A percentile compares a stretch with the other conserved stretches of the same genome.
Evolutionary conservation across 1,140 invertebrate species (phyloP).

Genomic region (Pseudomyrmex concolor): DNA sequence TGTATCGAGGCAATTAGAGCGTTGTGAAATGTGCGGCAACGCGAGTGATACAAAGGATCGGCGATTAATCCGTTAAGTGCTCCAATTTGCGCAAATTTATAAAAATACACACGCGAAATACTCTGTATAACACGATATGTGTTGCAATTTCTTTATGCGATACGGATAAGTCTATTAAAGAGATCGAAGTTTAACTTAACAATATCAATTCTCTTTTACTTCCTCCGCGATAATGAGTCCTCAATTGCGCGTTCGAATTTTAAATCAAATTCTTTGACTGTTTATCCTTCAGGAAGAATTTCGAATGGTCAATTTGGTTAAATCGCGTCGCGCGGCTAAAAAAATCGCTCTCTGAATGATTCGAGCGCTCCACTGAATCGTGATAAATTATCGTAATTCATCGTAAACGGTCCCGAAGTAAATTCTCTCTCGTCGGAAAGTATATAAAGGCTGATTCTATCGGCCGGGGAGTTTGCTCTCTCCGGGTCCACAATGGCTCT

Average conservation of each 20-base stretch:
- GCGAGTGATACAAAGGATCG: constrained; percentile 9
- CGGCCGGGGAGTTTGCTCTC: background rate
- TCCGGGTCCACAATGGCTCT: constrained; percentile 1
- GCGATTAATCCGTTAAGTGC: constrained; percentile 48
- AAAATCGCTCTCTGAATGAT: constrained; percentile 3
- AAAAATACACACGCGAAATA: background rate
- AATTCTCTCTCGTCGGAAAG: constrained; percentile 2
- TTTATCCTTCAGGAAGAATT: background rate
- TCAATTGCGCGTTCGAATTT: background rate
- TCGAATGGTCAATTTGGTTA: background rate
- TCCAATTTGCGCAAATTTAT: constrained; percentile 26
- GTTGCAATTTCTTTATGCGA: too few relatives aligned
- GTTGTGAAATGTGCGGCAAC: constrained; percentile 42
- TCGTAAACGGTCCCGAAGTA: constrained; percentile 8
- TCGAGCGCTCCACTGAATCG: background rate
- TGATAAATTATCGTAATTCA: constrained; percentile 35
- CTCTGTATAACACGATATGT: too few relatives aligned
- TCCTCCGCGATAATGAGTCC: background rate
- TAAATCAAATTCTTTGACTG: background rate
- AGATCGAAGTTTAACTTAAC: too few relatives aligned
- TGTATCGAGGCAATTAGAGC: constrained; percentile 55
- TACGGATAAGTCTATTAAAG: too few relatives aligned
- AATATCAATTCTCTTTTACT: too few relatives aligned
- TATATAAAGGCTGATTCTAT: constrained; percentile 23
- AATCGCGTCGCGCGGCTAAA: background rate